Percentiles rank a stretch among this genome's conserved stretches.
Evolutionary conservation across 2,888 invertebrate genomes (phyloP).

Genomic region (Trissonchulus latispiculum): DNA sequence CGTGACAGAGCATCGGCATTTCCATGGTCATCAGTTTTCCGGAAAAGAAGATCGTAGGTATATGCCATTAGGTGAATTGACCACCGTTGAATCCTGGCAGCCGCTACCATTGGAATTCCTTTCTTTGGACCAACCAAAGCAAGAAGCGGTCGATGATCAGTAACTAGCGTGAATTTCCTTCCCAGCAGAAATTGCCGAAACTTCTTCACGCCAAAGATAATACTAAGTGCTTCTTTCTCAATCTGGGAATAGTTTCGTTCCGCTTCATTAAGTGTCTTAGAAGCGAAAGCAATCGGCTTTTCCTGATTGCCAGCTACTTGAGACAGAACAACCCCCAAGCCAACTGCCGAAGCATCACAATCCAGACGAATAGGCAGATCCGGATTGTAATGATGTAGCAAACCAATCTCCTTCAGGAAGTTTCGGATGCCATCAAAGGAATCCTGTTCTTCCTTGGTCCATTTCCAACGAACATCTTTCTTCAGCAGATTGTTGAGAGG

Average conservation of each 20-base stretch:
- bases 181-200: not conserved
- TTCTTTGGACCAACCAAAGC: not conserved
- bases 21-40: not conserved
- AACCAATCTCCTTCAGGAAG: not conserved
- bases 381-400: not conserved
- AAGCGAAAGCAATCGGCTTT: not conserved
- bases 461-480: not conserved
- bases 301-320: not conserved
- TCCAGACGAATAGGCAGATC: not conserved
- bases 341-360: not conserved
- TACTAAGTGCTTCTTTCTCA: slow-evolving; percentile 2
- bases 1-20: not conserved
- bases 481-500: not conserved
- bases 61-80: not conserved
- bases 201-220: not conserved
- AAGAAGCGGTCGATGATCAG: not conserved
- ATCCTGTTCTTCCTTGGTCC: not conserved
- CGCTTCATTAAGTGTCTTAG: not conserved
- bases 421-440: not conserved
- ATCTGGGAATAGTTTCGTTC: not conserved
- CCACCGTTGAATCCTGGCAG: not conserved
- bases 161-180: not conserved
- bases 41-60: not conserved
- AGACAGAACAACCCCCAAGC: not conserved
- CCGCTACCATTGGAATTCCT: not conserved